Evolutionary conservation across 2,797 vertebrate species (phyloP).

Genomic region (Gorsachius magnificus): DNA sequence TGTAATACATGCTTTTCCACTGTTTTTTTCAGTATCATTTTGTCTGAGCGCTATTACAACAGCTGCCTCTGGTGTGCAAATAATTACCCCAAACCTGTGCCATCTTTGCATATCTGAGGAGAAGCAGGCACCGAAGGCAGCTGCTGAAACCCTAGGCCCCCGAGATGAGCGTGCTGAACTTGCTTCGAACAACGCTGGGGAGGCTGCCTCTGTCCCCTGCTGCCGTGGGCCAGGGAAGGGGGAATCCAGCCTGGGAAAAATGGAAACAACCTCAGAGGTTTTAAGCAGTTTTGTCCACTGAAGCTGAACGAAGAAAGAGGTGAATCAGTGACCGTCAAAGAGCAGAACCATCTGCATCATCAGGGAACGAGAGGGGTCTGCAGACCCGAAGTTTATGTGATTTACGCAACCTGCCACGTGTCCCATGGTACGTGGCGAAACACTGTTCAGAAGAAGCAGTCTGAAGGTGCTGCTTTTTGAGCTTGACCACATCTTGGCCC

Average conservation of each 20-base stretch:
- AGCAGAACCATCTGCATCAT: not conserved
- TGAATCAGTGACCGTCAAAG: not conserved
- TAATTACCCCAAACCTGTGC: not conserved
- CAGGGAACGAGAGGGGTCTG: not conserved
- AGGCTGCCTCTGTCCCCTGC: not conserved
- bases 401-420: accelerated
- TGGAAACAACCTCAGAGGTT: not conserved
- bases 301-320: not conserved
- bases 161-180: accelerated
- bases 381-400: not conserved
- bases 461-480: not conserved
- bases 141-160: not conserved
- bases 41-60: not conserved
- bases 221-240: not conserved
- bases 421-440: accelerated
- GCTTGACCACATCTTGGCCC: not conserved
- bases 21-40: accelerated
- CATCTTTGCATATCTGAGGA: not conserved
- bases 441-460: not conserved
- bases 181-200: not conserved
- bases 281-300: not conserved
- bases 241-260: not conserved
- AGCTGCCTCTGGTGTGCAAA: not conserved
- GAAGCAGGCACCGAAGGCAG: not conserved
- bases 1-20: not conserved